Conservation (phyloP, 2,113 vertebrate genomes). For the Procavia capensis region DNA sequence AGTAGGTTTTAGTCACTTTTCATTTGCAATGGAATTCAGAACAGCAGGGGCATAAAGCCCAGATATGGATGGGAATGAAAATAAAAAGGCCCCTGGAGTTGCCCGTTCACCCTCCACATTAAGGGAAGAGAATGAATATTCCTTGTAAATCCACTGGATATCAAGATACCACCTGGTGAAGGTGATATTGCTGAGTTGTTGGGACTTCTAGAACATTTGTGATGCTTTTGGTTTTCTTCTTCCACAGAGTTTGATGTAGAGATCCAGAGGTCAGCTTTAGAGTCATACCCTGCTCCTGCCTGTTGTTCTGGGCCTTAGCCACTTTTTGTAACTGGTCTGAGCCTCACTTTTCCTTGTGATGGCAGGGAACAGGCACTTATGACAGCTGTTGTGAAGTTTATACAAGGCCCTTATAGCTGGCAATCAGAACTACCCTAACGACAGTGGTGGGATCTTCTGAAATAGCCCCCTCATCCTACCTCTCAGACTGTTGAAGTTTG, state of each 20-base stretch:
- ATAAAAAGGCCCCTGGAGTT: neutral
- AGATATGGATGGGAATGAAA: conserved; percentile 32
- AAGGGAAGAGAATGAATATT: neutral
- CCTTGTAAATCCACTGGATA: neutral
- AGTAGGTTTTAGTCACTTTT: conserved; percentile 40
- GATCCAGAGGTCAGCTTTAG: neutral
- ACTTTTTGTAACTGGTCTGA: neutral
- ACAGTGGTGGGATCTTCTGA: neutral
- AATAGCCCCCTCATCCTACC: neutral
- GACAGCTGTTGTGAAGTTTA: neutral
- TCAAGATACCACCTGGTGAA: neutral
- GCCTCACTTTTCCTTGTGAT: neutral
- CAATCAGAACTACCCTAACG: neutral
- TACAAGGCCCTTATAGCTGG: neutral
- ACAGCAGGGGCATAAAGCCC: conserved; percentile 18
- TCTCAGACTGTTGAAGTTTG: neutral
- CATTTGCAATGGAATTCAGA: conserved; percentile 62
- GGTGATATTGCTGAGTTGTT: neutral
- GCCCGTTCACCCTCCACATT: neutral
- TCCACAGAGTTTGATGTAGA: neutral
- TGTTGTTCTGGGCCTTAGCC: too few species aligned
- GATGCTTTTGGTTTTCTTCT: neutral
- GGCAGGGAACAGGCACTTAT: neutral
- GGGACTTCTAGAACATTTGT: neutral
- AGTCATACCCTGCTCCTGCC: neutral